Base-by-base conservation (phyloP, 2,888 invertebrate genomes). In the Zhuqinia jingwanae region DNA sequence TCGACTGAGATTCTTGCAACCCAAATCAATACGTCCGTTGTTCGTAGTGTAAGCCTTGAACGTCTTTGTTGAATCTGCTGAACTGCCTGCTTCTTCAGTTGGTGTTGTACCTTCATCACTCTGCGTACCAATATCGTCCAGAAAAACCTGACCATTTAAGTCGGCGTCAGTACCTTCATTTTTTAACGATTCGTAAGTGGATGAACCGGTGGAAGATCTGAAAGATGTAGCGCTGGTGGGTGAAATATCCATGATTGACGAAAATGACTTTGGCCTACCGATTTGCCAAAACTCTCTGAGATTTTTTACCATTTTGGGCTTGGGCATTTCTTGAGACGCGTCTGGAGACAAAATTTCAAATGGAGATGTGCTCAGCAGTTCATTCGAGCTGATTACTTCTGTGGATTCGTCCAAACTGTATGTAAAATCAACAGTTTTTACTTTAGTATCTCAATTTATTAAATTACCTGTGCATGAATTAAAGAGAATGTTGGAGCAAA, bases 351-450 rank as follows among this genome's bases (percentile, higher is more conserved):
- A 77, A 20, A 90, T 89, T 78, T 90, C 90, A 78, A 90, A 90
- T n/a, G 90, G 90, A 13, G 90, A 90, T 13, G 89, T 81, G 30
- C 85, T 79, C n/a, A 89, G 58, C 30, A 90, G 79, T 22, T 90
- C 90, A 60, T 85, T 88, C 1, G 90, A 87, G 45, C 78, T 88
- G 15, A 91, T 73, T n/a, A 90, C 85, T 81, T 91, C 90, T 30
- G 89, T 88, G 13, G 90, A 89, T 78, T 91, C 90, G 22, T 90
- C 90, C 87, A 91, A 85, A 73, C 90, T 91, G 68, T n/a, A n/a
- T n/a, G n/a, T n/a, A n/a, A n/a, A n/a, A n/a, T n/a, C n/a, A n/a
- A n/a, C n/a, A n/a, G n/a, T n/a, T n/a, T n/a, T n/a, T n/a, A n/a
- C n/a, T n/a, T n/a, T n/a, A n/a, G n/a, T n/a, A n/a, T n/a, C n/a